These are phyloP conservation scores for Vulpes vulpes DNA, from an alignment of 2,113 vertebrate species.

Conservation along the genomic window DNA sequence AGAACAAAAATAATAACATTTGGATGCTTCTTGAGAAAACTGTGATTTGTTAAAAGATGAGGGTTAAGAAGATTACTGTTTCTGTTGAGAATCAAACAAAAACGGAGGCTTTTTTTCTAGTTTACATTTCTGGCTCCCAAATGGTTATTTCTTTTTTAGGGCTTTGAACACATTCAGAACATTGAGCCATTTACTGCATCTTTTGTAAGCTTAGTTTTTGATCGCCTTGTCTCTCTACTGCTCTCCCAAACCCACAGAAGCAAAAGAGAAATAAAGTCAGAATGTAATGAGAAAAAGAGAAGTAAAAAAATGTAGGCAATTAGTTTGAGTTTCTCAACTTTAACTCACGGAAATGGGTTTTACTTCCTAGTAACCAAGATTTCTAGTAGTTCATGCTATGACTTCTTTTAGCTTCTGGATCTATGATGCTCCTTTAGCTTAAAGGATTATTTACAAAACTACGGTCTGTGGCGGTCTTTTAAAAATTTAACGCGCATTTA, in stretches of 20 bases:
- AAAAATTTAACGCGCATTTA: background rate
- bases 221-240: background rate
- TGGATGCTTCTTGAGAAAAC: background rate
- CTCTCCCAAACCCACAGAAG: background rate
- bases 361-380: background rate
- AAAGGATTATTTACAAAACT: background rate
- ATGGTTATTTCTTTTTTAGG: conserved; percentile 8
- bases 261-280: background rate
- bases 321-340: background rate
- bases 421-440: background rate
- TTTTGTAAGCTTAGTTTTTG: conserved; percentile 29
- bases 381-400: conserved; percentile 9
- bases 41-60: background rate
- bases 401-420: conserved; percentile 13
- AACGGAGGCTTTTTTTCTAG: background rate
- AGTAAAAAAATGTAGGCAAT: background rate
- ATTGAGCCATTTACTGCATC: background rate
- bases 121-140: conserved; percentile 6
- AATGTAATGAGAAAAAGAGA: conserved; percentile 27
- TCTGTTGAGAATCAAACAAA: conserved; percentile 34
- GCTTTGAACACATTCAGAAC: conserved; percentile 49
- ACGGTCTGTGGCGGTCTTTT: background rate
- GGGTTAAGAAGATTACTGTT: background rate
- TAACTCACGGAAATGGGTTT: background rate
- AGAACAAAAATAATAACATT: background rate